These are phyloP conservation scores for Poeciliopsis turrubarensis DNA, from an alignment of 2,113 vertebrate species.

Conservation along the genomic window DNA sequence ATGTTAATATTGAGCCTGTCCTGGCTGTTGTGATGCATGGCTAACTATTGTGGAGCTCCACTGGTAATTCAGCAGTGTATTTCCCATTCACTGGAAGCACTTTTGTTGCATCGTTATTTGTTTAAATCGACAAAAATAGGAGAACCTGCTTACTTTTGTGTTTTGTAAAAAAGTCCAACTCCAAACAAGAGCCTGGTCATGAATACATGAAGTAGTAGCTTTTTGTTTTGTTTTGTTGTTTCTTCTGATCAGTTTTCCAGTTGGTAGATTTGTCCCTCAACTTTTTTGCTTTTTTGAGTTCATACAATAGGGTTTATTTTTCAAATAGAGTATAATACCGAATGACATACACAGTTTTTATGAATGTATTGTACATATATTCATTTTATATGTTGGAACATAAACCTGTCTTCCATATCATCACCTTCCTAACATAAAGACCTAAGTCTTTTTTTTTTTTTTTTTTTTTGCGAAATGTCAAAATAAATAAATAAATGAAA, in stretches of 20 bases:
- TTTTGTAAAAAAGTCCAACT: slow-evolving; percentile 66
- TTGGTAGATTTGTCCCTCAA: slow-evolving; percentile 9
- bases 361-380: not conserved
- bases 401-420: too few relatives aligned
- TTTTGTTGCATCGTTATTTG: slow-evolving; percentile 76
- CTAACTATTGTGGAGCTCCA: slow-evolving; percentile 58
- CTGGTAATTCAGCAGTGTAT: slow-evolving; percentile 65
- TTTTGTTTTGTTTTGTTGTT: slow-evolving; percentile 60
- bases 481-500: too few relatives aligned
- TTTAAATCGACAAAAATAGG: slow-evolving; percentile 75
- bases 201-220: slow-evolving; percentile 66
- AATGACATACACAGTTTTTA: not conserved
- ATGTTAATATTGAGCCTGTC: slow-evolving; percentile 82
- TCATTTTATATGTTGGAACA: not conserved
- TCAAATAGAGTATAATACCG: not conserved
- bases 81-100: slow-evolving; percentile 73
- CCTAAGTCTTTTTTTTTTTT: too few relatives aligned
- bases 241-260: slow-evolving; percentile 36
- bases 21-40: slow-evolving; percentile 80
- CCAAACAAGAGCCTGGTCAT: slow-evolving; percentile 66
- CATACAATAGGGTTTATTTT: slow-evolving; percentile 27
- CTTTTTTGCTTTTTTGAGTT: slow-evolving; percentile 3
- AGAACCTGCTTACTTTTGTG: slow-evolving; percentile 69
- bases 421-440: too few relatives aligned
- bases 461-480: too few relatives aligned